phyloP scores from a whole-genome alignment of 2,888 invertebrate species.

The Meiosimyza platycephala region DNA sequence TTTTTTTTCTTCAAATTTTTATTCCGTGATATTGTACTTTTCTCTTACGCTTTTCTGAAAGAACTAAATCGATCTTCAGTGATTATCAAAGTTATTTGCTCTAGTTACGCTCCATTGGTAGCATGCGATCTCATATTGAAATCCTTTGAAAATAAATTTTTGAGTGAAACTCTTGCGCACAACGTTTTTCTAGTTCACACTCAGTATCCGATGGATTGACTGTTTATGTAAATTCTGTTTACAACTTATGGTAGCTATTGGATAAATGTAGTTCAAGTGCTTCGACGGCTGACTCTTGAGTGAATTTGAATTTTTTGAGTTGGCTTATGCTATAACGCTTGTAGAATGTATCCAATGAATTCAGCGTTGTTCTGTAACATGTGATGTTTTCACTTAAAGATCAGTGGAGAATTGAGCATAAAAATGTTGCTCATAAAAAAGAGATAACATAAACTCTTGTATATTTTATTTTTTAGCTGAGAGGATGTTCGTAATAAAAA shows the following conservation, averaged over 20 bases:
- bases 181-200: slow-evolving; percentile 35
- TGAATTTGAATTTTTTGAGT: neutral
- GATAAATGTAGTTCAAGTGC: slow-evolving; percentile 35
- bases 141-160: slow-evolving; percentile 46
- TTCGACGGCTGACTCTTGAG: slow-evolving; percentile 3
- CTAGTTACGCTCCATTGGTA: slow-evolving; percentile 47
- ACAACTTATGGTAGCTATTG: slow-evolving; percentile 23
- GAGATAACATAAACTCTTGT: too few relatives aligned
- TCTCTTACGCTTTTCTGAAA: slow-evolving; percentile 54
- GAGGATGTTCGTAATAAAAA: too few relatives aligned
- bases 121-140: slow-evolving; percentile 42
- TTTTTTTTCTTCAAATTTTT: too few relatives aligned
- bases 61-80: slow-evolving; percentile 50
- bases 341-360: too few relatives aligned
- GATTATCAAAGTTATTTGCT: slow-evolving; percentile 42
- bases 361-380: too few relatives aligned
- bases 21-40: slow-evolving; percentile 47
- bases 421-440: too few relatives aligned
- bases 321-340: too few relatives aligned
- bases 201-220: slow-evolving; percentile 36
- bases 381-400: too few relatives aligned
- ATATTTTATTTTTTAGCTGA: too few relatives aligned
- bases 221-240: slow-evolving; percentile 33
- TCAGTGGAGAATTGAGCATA: too few relatives aligned
- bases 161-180: slow-evolving; percentile 37